Base-by-base conservation (phyloP, 2,888 invertebrate genomes). In the Drosophila maculinotata region DNA sequence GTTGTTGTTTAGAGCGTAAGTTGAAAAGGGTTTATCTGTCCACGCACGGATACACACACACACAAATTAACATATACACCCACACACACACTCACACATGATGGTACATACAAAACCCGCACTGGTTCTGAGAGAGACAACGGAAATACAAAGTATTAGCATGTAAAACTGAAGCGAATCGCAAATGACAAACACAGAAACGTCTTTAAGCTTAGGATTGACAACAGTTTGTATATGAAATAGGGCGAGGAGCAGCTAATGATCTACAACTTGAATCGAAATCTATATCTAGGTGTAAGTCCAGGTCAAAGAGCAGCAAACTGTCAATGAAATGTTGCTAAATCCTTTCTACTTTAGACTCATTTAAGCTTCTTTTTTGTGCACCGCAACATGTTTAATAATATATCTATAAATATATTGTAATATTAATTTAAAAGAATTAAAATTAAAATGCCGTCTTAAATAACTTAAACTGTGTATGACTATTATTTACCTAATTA, bases 121-220 rank as follows among this genome's bases (percentile, higher is more conserved):
- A 67, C 41, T 56, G 53, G 30, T 59, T 47, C 58, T 58, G 52
- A 49, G 47, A 60, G 41, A 63, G 17, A 75, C 74, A 84, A 67
- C 79, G 88, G 89, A 76, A 89, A 88, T 80, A 89, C 87, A 86
- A 87, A 89, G 82, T 89, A 87, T 88, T 89, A 88, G 87, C 64
- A 70, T 81, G 73, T 75, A 85, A 79, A 81, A 52, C 68, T 68
- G 44, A 60, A 62, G 69, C 33, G 38, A 52, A 52, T 42, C 44
- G 17, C 36, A 30, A 26, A 36, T 33, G n/a, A n/a, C n/a, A n/a
- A n/a, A n/a, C n/a, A 38, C 14, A 28, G 33, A 42, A 14, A 23
- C 4, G 31, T 47, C 51, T 35, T 35, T 56, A 44, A 41, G 39
- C 23, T 41, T 35, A 62, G 47, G 36, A 47, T 49, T 60, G 52